Evolutionary conservation across 1,140 invertebrate species (phyloP).

Genomic region (Gryon sp.): DNA sequence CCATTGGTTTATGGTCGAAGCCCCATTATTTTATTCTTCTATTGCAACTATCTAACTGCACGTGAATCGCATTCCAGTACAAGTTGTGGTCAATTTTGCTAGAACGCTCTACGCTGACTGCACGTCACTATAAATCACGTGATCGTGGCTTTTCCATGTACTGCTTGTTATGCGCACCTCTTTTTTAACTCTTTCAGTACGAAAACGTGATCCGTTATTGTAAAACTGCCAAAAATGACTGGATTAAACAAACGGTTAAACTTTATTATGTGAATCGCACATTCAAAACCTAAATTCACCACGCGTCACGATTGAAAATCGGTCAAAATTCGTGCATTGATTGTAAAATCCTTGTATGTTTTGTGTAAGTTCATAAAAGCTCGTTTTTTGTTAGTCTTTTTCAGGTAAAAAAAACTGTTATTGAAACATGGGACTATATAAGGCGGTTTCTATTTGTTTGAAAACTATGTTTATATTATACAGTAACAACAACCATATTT

Average conservation of each 20-base stretch:
- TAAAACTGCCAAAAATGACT: slow-evolving; percentile 41
- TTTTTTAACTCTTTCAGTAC: slow-evolving; percentile 27
- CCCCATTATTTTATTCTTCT: slow-evolving; percentile 63
- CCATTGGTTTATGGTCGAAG: slow-evolving; percentile 57
- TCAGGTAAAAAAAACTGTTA: too few relatives aligned
- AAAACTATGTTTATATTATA: neutral
- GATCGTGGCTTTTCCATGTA: slow-evolving; percentile 43
- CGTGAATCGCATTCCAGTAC: slow-evolving; percentile 63
- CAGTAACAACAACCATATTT: neutral
- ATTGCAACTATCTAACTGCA: slow-evolving; percentile 57
- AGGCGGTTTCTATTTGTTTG: too few relatives aligned
- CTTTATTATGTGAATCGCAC: slow-evolving; percentile 21
- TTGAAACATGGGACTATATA: too few relatives aligned
- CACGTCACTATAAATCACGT: slow-evolving; percentile 58
- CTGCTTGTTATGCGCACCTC: slow-evolving; percentile 45
- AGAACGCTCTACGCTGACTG: slow-evolving; percentile 49
- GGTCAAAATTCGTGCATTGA: too few relatives aligned
- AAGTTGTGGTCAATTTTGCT: slow-evolving; percentile 63
- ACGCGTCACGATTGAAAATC: too few relatives aligned
- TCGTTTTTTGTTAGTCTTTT: too few relatives aligned
- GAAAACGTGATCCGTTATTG: slow-evolving; percentile 43
- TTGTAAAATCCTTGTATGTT: too few relatives aligned
- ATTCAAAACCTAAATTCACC: neutral
- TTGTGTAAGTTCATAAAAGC: too few relatives aligned
- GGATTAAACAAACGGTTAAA: slow-evolving; percentile 35